Conservation (phyloP, 2,888 invertebrate genomes). For the Drosophila anomalata region DNA sequence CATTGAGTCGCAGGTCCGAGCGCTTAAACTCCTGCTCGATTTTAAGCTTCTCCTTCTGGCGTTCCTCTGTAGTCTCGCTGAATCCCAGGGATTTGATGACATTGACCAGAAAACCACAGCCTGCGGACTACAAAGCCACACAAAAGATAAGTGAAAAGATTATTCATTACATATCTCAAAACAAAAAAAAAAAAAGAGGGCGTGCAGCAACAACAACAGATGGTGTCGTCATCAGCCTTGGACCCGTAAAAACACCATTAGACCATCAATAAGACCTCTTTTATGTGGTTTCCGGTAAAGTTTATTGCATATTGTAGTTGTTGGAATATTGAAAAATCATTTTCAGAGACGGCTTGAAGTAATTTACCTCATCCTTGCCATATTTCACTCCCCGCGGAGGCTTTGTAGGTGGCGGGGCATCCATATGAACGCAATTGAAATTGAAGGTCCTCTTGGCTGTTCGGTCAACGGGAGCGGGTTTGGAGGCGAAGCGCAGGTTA, state of each 20-base stretch:
- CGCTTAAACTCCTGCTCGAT: conserved; percentile 96
- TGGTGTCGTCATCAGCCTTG: conserved; percentile 66
- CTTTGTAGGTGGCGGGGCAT: conserved; percentile 90
- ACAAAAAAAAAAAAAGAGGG: conserved; percentile 55
- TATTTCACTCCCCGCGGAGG: conserved; percentile 94
- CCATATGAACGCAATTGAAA: conserved; percentile 83
- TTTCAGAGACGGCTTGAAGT: conserved; percentile 27
- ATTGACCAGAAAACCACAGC: conserved; percentile 91
- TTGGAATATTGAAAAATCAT: conserved; percentile 11
- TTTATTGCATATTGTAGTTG: not conserved
- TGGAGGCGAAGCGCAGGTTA: conserved; percentile 22
- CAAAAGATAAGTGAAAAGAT: conserved; percentile 14
- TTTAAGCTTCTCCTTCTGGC: conserved; percentile 96
- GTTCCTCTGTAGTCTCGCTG: conserved; percentile 96
- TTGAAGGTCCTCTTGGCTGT: conserved; percentile 48
- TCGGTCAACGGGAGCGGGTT: conserved; percentile 16
- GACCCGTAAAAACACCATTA: conserved; percentile 6
- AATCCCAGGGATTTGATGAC: conserved; percentile 97
- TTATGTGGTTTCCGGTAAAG: not conserved
- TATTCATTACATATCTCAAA: conserved; percentile 34
- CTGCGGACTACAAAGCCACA: conserved; percentile 87
- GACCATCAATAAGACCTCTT: conserved; percentile 5
- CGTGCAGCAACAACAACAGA: conserved; percentile 54
- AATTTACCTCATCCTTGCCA: conserved; percentile 91
- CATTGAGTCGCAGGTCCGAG: conserved; percentile 94